Conservation (phyloP, 2,113 vertebrate genomes). For the Rhynchomys soricoides region DNA sequence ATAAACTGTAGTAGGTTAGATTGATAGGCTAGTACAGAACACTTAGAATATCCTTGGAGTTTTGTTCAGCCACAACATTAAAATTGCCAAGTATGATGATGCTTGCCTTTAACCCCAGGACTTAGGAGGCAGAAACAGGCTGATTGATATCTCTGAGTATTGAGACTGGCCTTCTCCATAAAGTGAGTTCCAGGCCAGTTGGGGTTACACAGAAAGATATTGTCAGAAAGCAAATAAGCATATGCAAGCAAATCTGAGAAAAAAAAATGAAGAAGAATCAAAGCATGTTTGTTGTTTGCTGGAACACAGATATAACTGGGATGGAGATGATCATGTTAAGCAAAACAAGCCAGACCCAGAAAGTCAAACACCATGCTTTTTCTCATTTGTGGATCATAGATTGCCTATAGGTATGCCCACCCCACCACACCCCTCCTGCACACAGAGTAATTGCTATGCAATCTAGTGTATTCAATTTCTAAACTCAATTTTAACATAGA, state of each 20-base stretch:
- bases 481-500: not conserved
- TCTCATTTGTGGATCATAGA: not conserved
- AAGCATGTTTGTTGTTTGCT: not conserved
- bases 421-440: not conserved
- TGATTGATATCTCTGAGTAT: not conserved
- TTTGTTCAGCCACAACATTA: not conserved
- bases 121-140: not conserved
- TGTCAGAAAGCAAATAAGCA: not conserved
- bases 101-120: not conserved
- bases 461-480: not conserved
- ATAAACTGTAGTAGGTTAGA: not conserved
- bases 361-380: not conserved
- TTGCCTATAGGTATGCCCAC: not conserved
- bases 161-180: not conserved
- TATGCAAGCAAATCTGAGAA: not conserved
- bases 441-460: not conserved
- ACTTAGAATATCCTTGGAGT: not conserved
- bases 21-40: not conserved
- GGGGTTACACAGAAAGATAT: not conserved
- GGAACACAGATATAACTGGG: not conserved
- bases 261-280: not conserved
- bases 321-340: not conserved
- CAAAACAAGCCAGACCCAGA: not conserved
- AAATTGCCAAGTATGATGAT: not conserved
- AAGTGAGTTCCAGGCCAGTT: not conserved